phyloP scores from a whole-genome alignment of 1,140 invertebrate genomes.

The Drosophila bocki region DNA sequence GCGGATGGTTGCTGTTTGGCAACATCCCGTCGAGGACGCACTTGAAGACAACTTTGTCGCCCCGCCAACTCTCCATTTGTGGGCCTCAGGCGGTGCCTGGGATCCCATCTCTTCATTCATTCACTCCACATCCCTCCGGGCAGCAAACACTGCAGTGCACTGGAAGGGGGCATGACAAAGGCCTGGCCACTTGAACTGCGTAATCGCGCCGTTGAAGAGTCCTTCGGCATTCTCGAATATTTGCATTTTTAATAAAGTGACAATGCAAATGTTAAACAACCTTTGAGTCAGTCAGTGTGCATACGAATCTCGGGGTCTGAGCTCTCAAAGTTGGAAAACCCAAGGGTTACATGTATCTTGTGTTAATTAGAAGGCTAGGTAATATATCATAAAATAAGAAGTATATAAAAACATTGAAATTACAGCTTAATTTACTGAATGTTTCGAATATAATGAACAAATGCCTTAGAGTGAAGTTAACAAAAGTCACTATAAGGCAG shows the following conservation, averaged over 20 bases:
- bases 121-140: slow-evolving; percentile 14
- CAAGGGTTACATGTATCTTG: background rate
- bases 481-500: background rate
- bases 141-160: slow-evolving; percentile 15
- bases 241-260: slow-evolving; percentile 74
- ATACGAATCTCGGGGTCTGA: background rate
- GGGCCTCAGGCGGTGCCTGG: slow-evolving; percentile 23
- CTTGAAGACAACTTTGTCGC: slow-evolving; percentile 77
- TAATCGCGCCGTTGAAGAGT: slow-evolving; percentile 68
- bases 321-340: background rate
- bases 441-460: background rate
- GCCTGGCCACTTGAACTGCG: slow-evolving; percentile 62
- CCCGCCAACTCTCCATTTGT: slow-evolving; percentile 35
- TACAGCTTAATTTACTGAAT: background rate
- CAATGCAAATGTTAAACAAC: slow-evolving; percentile 32
- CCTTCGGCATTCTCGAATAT: slow-evolving; percentile 66
- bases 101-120: slow-evolving; percentile 12
- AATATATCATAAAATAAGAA: background rate
- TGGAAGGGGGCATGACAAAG: slow-evolving; percentile 45
- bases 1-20: slow-evolving; percentile 61
- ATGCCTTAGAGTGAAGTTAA: background rate
- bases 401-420: background rate
- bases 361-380: background rate
- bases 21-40: slow-evolving; percentile 67
- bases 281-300: background rate